Conservation (phyloP, 2,888 invertebrate species). For the Drosophila quinaria region DNA sequence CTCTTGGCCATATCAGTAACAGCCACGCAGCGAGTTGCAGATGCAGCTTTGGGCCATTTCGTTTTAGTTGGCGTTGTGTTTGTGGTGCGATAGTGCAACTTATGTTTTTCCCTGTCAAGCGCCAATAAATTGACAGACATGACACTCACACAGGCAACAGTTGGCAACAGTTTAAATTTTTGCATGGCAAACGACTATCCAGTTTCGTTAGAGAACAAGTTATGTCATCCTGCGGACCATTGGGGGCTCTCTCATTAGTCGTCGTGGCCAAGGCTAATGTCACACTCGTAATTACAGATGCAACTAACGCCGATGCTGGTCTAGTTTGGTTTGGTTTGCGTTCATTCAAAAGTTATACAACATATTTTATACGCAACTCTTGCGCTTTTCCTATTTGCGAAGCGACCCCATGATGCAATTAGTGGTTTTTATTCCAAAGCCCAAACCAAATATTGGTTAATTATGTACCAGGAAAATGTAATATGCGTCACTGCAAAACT, state of each 20-base stretch:
- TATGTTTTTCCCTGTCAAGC: slow-evolving; percentile 69
- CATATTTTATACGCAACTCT: slow-evolving; percentile 51
- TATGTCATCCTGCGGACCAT: slow-evolving; percentile 15
- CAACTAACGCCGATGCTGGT: slow-evolving; percentile 21
- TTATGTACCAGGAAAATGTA: slow-evolving; percentile 12
- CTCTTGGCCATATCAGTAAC: slow-evolving; percentile 54
- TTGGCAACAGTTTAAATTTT: slow-evolving; percentile 36
- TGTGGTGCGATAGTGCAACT: slow-evolving; percentile 75
- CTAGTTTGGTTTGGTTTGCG: slow-evolving; percentile 7
- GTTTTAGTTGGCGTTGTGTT: slow-evolving; percentile 61
- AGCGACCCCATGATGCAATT: slow-evolving; percentile 31
- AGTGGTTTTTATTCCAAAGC: slow-evolving; percentile 20
- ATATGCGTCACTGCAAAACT: background rate
- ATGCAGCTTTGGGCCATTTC: slow-evolving; percentile 48
- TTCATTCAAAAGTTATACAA: slow-evolving; percentile 56
- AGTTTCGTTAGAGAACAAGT: slow-evolving; percentile 17
- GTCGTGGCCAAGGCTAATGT: slow-evolving; percentile 32
- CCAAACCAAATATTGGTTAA: slow-evolving; percentile 15
- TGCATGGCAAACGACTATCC: slow-evolving; percentile 36
- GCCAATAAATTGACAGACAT: slow-evolving; percentile 75
- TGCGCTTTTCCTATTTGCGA: slow-evolving; percentile 14
- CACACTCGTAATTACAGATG: slow-evolving; percentile 46
- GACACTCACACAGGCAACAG: slow-evolving; percentile 9
- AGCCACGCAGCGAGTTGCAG: slow-evolving; percentile 42
- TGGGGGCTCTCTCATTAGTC: slow-evolving; percentile 49